A percentile compares a stretch with the other conserved stretches of the same genome.
phyloP scores from a whole-genome alignment of 2,113 vertebrate genomes.

The Neoarius graeffei region DNA sequence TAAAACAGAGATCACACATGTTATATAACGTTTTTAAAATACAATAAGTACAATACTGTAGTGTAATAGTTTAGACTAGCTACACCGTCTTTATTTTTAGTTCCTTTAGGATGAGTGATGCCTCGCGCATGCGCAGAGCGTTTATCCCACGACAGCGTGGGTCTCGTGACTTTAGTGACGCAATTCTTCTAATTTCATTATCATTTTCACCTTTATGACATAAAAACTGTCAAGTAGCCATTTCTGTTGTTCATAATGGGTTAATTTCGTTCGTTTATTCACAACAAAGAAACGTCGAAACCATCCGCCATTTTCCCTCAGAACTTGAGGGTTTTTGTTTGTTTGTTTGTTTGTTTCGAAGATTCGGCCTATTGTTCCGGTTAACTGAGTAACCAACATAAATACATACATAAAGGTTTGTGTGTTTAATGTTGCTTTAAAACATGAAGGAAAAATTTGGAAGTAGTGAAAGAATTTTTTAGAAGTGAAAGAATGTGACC shows the following conservation, averaged over 20 bases:
- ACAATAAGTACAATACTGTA: not conserved
- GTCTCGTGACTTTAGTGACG: not conserved
- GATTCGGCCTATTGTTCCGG: not conserved
- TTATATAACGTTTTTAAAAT: not conserved
- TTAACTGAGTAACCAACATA: not conserved
- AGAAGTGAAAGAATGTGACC: conserved; percentile 31
- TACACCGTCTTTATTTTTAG: not conserved
- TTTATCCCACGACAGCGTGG: not conserved
- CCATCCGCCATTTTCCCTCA: not conserved
- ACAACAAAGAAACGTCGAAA: not conserved
- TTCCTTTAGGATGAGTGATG: not conserved
- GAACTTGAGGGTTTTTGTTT: not conserved
- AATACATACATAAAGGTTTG: not conserved
- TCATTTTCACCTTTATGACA: not conserved
- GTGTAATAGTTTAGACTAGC: not conserved
- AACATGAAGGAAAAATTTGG: no score
- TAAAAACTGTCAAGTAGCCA: not conserved
- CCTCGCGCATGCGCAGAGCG: not conserved
- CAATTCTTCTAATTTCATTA: not conserved
- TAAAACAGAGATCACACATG: not conserved
- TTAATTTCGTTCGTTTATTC: not conserved
- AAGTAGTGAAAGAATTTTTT: no score
- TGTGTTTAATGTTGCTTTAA: not conserved
- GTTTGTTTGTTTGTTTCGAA: not conserved
- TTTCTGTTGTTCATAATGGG: not conserved